Conservation (phyloP, 2,888 invertebrate species). For the Pyrochroa serraticornis region DNA sequence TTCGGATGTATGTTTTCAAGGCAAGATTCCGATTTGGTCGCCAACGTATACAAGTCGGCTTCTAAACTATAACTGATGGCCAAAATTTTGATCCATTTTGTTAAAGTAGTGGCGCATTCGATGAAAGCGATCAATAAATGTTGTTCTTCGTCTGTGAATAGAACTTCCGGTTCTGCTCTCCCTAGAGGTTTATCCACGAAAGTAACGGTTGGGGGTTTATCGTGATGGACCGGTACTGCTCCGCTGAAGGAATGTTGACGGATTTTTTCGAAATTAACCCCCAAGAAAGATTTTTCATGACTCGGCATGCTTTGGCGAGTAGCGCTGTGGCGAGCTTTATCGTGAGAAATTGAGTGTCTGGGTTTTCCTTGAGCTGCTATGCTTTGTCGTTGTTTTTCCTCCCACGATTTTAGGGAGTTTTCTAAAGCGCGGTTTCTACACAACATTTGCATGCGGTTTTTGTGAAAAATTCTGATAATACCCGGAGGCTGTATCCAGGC, state of each 20-base stretch:
- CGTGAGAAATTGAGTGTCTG: constrained; percentile 55
- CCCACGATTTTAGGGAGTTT: constrained; percentile 86
- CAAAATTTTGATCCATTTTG: constrained; percentile 75
- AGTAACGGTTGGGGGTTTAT: constrained; percentile 47
- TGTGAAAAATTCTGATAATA: constrained; percentile 93
- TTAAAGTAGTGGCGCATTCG: constrained; percentile 82
- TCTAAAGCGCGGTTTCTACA: constrained; percentile 90
- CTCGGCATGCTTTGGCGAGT: constrained; percentile 57
- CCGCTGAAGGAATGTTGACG: constrained; percentile 58
- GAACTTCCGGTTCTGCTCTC: constrained; percentile 54
- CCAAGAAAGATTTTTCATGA: constrained; percentile 55
- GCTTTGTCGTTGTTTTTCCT: constrained; percentile 77
- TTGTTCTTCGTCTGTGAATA: constrained; percentile 70
- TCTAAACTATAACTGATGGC: constrained; percentile 72
- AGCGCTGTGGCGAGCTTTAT: constrained; percentile 53
- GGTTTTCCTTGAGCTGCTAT: constrained; percentile 61
- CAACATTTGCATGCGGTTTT: constrained; percentile 96
- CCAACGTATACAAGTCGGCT: constrained; percentile 76
- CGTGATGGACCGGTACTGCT: constrained; percentile 46
- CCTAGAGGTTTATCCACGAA: constrained; percentile 51
- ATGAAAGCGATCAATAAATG: constrained; percentile 77
- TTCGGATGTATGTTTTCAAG: constrained; percentile 80
- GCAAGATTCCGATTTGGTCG: constrained; percentile 72
- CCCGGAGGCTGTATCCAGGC: constrained; percentile 98
- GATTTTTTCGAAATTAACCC: constrained; percentile 55